These are phyloP conservation scores for Sebastes paucispinis DNA, from an alignment of 2,797 vertebrate species.

Conservation along the genomic window DNA sequence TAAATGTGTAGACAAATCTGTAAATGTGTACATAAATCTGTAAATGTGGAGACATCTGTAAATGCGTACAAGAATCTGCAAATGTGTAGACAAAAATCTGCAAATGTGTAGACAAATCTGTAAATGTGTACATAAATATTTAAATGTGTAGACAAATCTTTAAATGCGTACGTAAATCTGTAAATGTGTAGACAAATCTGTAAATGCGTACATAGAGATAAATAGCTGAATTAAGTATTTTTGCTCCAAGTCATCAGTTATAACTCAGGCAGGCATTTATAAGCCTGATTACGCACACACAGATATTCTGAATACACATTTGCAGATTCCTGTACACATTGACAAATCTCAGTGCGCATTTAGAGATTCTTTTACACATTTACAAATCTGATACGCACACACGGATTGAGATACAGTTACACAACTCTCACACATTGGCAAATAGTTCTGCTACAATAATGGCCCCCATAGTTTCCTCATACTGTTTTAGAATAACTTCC, in stretches of 20 bases:
- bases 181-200: no score
- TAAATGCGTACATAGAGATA: no score
- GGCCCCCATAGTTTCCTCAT: neutral
- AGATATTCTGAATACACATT: neutral
- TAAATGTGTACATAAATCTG: accelerated
- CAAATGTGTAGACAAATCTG: no score
- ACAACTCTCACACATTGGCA: neutral
- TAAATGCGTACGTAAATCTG: no score
- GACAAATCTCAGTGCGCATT: no score
- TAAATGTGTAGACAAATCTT: accelerated
- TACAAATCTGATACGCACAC: neutral
- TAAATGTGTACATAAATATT: no score
- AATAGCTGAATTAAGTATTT: no score
- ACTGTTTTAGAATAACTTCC: neutral
- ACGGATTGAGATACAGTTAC: no score
- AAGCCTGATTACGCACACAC: neutral
- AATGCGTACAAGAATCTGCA: no score
- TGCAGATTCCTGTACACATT: neutral
- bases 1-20: no score
- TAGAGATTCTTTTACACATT: no score
- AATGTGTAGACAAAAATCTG: no score
- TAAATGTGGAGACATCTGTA: neutral
- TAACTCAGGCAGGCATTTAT: neutral
- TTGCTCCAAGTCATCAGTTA: neutral
- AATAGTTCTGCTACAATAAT: neutral